Percentiles rank a stretch among this genome's conserved stretches.
phyloP scores from a whole-genome alignment of 2,113 vertebrate genomes.

The Nematolebias whitei region DNA sequence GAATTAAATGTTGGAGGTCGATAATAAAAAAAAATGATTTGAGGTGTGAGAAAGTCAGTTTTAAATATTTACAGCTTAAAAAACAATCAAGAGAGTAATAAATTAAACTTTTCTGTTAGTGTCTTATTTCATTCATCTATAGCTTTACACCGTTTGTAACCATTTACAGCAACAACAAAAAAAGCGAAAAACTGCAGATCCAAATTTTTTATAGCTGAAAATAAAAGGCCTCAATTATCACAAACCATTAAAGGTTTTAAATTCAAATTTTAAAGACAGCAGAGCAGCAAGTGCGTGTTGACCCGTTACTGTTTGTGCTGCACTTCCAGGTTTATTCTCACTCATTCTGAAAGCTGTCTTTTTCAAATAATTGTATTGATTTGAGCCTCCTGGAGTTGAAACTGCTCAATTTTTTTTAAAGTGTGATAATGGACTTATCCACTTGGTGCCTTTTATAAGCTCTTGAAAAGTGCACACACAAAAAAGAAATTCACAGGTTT shows the following conservation, averaged over 20 bases:
- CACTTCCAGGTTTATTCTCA: neutral
- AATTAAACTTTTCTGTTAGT: neutral
- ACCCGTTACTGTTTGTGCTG: neutral
- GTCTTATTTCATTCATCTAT: neutral
- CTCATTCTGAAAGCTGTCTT: neutral
- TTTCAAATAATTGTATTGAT: neutral
- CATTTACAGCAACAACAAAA: too few species aligned
- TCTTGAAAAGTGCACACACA: neutral
- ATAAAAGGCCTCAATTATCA: too few species aligned
- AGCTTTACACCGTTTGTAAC: too few species aligned
- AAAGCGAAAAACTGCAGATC: too few species aligned
- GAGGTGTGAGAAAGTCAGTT: neutral
- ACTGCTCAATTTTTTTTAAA: neutral
- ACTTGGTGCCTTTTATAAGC: neutral
- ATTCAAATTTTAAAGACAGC: too few species aligned
- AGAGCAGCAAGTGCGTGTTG: too few species aligned
- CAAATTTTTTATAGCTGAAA: too few species aligned
- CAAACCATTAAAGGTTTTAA: too few species aligned
- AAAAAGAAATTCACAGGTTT: neutral
- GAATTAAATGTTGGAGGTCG: neutral
- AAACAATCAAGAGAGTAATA: neutral
- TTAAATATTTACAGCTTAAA: conserved; percentile 9
- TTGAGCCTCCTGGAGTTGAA: neutral
- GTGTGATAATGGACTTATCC: neutral
- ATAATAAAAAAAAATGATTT: neutral